A percentile compares a stretch with the other conserved stretches of the same genome.
phyloP scores from a whole-genome alignment of 2,888 invertebrate species.

The Ophion costatus region DNA sequence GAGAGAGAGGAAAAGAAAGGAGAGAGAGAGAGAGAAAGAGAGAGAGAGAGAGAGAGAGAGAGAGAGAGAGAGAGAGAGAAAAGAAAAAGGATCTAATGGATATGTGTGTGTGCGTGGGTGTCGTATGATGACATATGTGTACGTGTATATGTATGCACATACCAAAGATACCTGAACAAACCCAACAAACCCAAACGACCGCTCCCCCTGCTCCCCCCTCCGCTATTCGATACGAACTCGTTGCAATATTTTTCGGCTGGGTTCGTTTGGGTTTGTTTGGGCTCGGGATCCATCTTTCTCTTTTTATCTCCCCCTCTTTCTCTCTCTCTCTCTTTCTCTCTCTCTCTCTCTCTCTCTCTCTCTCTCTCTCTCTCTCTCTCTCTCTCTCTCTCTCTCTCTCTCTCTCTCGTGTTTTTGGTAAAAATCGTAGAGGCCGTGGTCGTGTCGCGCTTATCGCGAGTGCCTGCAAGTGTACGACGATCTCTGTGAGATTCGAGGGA shows the following conservation, averaged over 20 bases:
- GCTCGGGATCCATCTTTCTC: neutral
- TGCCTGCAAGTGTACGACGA: conserved; percentile 30
- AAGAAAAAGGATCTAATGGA: neutral
- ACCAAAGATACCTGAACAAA: no score
- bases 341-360: conserved; percentile 18
- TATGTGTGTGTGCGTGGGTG: no score
- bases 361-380: conserved; percentile 24
- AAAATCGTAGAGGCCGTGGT: conserved; percentile 3
- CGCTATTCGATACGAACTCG: no score
- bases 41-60: conserved; percentile 12
- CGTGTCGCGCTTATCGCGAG: conserved; percentile 43
- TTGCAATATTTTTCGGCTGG: conserved; percentile 10
- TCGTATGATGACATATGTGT: no score
- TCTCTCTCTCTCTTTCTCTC: neutral
- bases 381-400: conserved; percentile 1
- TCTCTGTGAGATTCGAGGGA: conserved; percentile 22
- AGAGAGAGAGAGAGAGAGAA: conserved; percentile 22
- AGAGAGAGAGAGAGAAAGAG: no score
- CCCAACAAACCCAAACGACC: no score
- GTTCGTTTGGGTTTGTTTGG: neutral
- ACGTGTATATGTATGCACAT: no score
- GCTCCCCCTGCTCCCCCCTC: no score
- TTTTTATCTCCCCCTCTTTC: conserved; percentile 10
- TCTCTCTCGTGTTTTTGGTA: neutral
- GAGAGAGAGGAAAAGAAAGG: no score